phyloP scores from a whole-genome alignment of 2,797 vertebrate genomes.

The Enoplosus armatus region DNA sequence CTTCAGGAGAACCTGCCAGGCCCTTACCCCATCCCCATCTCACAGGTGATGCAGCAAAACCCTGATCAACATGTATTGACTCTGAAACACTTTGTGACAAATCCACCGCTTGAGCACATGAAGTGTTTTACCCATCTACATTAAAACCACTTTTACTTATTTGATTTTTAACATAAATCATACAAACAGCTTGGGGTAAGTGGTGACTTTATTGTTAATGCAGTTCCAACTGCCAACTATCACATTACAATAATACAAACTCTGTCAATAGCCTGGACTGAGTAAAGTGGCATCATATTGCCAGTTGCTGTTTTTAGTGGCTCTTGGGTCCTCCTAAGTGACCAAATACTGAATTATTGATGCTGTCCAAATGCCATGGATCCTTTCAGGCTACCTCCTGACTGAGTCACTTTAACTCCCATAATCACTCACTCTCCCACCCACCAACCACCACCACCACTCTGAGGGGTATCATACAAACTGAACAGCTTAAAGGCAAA shows the following conservation, averaged over 20 bases:
- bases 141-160: slow-evolving; percentile 15
- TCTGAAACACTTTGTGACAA: slow-evolving; percentile 1
- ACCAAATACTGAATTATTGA: slow-evolving; percentile 79
- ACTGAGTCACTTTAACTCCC: slow-evolving; percentile 68
- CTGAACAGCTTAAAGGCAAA: slow-evolving; percentile 12
- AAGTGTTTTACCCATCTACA: neutral
- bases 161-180: slow-evolving; percentile 19
- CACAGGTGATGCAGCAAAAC: slow-evolving; percentile 80
- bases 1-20: slow-evolving; percentile 87
- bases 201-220: slow-evolving; percentile 38
- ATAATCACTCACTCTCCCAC: slow-evolving; percentile 45
- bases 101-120: neutral
- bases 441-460: slow-evolving; percentile 10
- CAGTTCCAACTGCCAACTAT: slow-evolving; percentile 44
- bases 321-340: slow-evolving; percentile 70
- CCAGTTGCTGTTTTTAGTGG: slow-evolving; percentile 71
- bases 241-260: slow-evolving; percentile 60
- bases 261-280: slow-evolving; percentile 48
- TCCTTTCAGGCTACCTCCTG: slow-evolving; percentile 64
- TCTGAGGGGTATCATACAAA: slow-evolving; percentile 28
- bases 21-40: slow-evolving; percentile 86
- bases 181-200: slow-evolving; percentile 18
- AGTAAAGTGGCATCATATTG: slow-evolving; percentile 65
- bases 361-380: slow-evolving; percentile 70
- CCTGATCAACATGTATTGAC: neutral